These are phyloP conservation scores for Galeopsomyia nigrocyanea DNA, from an alignment of 2,888 invertebrate species.

Conservation along the genomic window DNA sequence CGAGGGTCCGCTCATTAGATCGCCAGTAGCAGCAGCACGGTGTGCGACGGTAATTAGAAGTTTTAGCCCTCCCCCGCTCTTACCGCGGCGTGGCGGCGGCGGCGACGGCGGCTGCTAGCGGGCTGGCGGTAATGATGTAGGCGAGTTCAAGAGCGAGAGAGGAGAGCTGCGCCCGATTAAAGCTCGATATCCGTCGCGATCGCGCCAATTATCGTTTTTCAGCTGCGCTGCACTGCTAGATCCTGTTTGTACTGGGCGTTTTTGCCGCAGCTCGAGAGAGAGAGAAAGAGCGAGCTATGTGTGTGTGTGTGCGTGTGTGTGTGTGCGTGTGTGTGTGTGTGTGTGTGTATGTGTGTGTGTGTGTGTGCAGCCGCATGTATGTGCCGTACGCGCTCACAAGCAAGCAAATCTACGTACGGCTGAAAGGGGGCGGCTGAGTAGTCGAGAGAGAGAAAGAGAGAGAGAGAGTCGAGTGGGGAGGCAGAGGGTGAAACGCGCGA, in stretches of 20 bases:
- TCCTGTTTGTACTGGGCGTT: too few species aligned
- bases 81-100: constrained; percentile 34
- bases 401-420: too few species aligned
- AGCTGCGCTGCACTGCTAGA: constrained; percentile 30
- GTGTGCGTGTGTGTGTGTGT: too few species aligned
- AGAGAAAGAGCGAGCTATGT: too few species aligned
- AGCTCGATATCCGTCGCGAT: constrained; percentile 58
- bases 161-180: constrained; percentile 50
- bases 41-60: constrained; percentile 64
- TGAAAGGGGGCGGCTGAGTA: not conserved
- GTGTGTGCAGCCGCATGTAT: too few species aligned
- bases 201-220: constrained; percentile 58
- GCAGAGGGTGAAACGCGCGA: constrained; percentile 58
- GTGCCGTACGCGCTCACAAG: too few species aligned
- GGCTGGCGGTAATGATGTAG: constrained; percentile 59
- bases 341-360: too few species aligned
- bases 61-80: constrained; percentile 58
- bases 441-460: too few species aligned
- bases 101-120: constrained; percentile 50
- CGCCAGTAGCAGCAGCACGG: constrained; percentile 59
- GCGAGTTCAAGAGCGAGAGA: constrained; percentile 42
- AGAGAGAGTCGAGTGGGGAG: constrained; percentile 35
- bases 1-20: constrained; percentile 63
- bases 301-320: too few species aligned
- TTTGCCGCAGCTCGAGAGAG: too few species aligned